These are phyloP conservation scores for Ectemnius lituratus DNA, from an alignment of 2,888 invertebrate genomes.

Conservation along the genomic window DNA sequence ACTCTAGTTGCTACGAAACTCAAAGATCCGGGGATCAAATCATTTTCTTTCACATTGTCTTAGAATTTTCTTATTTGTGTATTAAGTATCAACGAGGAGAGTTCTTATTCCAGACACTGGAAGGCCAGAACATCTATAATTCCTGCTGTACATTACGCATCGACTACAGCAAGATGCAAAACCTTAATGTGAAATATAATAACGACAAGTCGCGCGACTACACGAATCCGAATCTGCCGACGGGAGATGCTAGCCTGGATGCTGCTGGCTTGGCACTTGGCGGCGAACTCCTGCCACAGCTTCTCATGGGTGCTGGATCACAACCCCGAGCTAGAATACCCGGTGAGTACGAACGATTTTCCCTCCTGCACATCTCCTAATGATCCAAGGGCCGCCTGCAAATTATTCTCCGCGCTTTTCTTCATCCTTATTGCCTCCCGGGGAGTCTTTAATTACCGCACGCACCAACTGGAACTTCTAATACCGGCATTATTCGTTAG, in stretches of 20 bases:
- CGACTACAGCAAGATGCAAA: slow-evolving; percentile 99
- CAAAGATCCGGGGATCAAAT: no score
- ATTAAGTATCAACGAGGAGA: no score
- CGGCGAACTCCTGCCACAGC: slow-evolving; percentile 81
- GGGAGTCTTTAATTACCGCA: slow-evolving; percentile 2
- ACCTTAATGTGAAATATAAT: slow-evolving; percentile 99
- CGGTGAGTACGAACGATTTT: slow-evolving; percentile 65
- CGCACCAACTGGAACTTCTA: background rate
- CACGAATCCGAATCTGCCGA: slow-evolving; percentile 98
- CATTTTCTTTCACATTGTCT: no score
- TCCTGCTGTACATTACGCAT: slow-evolving; percentile 99
- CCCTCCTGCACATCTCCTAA: background rate
- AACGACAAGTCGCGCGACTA: slow-evolving; percentile 99
- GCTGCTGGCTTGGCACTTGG: slow-evolving; percentile 84
- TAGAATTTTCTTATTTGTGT: no score
- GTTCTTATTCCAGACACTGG: slow-evolving; percentile 84
- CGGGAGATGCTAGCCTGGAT: slow-evolving; percentile 89
- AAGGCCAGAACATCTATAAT: slow-evolving; percentile 99
- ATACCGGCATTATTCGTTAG: background rate
- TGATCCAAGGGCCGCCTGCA: background rate
- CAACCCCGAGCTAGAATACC: slow-evolving; percentile 76
- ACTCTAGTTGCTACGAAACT: no score
- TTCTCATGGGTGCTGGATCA: slow-evolving; percentile 79
- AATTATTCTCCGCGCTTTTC: background rate
- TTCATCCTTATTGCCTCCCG: background rate